These are phyloP conservation scores for Spongia lamella DNA, from an alignment of 37 sponge, comb jelly and placozoan species.

Conservation along the genomic window DNA sequence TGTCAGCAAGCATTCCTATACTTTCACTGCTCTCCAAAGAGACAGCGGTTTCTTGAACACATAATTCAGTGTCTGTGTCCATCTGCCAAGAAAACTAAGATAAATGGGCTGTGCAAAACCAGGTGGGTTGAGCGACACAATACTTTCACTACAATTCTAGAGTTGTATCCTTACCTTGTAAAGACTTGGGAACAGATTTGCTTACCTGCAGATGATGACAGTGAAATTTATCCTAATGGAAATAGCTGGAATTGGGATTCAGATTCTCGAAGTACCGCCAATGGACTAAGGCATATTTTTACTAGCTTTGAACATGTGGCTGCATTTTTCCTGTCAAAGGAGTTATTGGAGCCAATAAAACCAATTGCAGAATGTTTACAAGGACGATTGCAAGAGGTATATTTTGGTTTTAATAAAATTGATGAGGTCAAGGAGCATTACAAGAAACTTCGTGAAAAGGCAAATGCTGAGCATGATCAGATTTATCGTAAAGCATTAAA, in stretches of 20 bases:
- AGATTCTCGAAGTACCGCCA: slow-evolving; percentile 32
- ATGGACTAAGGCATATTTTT: slow-evolving; percentile 1
- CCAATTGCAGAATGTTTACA: slow-evolving; percentile 21
- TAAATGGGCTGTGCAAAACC: slow-evolving; percentile 24
- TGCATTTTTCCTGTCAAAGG: background rate
- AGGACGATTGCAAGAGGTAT: slow-evolving; percentile 9
- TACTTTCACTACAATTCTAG: no score
- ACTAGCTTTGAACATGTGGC: background rate
- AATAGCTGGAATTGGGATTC: no score
- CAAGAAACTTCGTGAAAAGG: background rate
- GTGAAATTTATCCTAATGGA: no score
- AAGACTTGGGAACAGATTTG: no score
- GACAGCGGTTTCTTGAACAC: slow-evolving; percentile 13
- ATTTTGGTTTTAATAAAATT: slow-evolving; percentile 12
- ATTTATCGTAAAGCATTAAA: slow-evolving; percentile 1
- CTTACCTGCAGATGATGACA: no score
- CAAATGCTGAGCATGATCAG: background rate
- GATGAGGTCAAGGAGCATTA: background rate
- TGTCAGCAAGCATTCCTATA: slow-evolving; percentile 13
- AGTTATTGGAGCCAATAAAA: background rate
- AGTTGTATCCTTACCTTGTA: no score
- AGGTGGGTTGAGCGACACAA: slow-evolving; percentile 30
- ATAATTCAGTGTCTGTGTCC: background rate
- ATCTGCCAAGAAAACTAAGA: background rate
- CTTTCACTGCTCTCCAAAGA: slow-evolving; percentile 17